A percentile compares a stretch with the other conserved stretches of the same genome.
phyloP scores from a whole-genome alignment of 2,797 vertebrate genomes.

The Euthynnus affinis region DNA sequence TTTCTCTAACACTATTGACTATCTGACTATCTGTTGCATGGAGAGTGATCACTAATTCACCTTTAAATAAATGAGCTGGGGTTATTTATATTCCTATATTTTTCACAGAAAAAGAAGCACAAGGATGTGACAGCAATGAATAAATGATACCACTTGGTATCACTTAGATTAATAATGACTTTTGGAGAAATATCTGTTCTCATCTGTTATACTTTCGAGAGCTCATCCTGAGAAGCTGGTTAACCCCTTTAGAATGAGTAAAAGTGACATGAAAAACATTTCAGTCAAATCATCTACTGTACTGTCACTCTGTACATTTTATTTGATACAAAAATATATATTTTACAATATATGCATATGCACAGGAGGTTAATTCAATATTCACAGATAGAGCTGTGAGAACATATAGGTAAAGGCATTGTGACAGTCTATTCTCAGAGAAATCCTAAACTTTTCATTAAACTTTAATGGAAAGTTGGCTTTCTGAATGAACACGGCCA shows the following conservation, averaged over 20 bases:
- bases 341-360: neutral
- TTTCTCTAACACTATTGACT: conserved; percentile 90
- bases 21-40: conserved; percentile 87
- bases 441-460: conserved; percentile 51
- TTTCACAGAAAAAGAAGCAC: conserved; percentile 68
- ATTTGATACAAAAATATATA: conserved; percentile 12
- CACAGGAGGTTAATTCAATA: neutral
- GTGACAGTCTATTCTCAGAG: conserved; percentile 20
- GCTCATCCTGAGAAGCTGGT: neutral
- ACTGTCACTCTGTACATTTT: neutral
- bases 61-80: conserved; percentile 89
- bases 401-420: neutral
- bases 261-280: neutral
- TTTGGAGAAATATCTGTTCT: too few relatives aligned
- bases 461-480: conserved; percentile 49
- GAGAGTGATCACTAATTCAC: conserved; percentile 90
- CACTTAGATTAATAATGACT: conserved; percentile 5
- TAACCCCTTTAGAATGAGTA: neutral
- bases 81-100: conserved; percentile 87
- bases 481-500: conserved; percentile 34
- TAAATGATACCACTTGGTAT: conserved; percentile 28
- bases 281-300: neutral
- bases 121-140: conserved; percentile 13
- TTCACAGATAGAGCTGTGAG: neutral
- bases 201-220: neutral